Percentiles rank a stretch among this genome's conserved stretches.
phyloP scores from a whole-genome alignment of 1,140 invertebrate species.

The Drosophila kepulauana region DNA sequence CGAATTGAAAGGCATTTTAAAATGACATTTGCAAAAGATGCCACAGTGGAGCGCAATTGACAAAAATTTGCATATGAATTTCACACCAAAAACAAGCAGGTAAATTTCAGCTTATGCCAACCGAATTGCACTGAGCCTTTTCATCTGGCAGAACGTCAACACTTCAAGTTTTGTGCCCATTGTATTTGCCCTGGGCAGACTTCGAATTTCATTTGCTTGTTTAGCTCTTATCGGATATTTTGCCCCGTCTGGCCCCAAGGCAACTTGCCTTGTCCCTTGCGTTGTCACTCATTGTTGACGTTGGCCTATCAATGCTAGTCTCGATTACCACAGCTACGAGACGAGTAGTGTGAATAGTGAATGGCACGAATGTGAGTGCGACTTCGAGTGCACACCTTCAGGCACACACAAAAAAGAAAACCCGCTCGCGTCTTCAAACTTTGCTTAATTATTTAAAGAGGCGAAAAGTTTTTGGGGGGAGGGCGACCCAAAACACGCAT shows the following conservation, averaged over 20 bases:
- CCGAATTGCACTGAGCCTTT: neutral
- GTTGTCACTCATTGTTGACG: slow-evolving; percentile 56
- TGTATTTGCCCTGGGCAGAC: slow-evolving; percentile 30
- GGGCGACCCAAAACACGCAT: slow-evolving; percentile 60
- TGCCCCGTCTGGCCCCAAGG: slow-evolving; percentile 54
- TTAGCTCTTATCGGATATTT: slow-evolving; percentile 72
- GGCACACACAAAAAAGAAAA: neutral
- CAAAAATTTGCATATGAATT: slow-evolving; percentile 34
- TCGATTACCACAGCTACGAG: slow-evolving; percentile 21
- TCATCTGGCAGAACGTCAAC: neutral
- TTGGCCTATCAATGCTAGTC: slow-evolving; percentile 60
- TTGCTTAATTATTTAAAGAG: slow-evolving; percentile 81
- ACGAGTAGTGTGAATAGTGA: neutral
- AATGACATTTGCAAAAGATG: slow-evolving; percentile 69
- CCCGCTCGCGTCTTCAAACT: slow-evolving; percentile 12
- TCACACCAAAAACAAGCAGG: neutral
- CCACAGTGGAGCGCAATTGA: slow-evolving; percentile 50
- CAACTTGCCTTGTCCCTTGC: slow-evolving; percentile 56
- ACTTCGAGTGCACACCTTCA: neutral
- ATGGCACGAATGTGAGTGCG: neutral
- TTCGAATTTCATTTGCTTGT: slow-evolving; percentile 70
- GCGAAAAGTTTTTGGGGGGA: slow-evolving; percentile 47
- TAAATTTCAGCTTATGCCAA: neutral
- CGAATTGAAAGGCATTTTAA: slow-evolving; percentile 63
- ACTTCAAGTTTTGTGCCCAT: slow-evolving; percentile 5